Evolutionary conservation across 1,140 invertebrate genomes (phyloP), one percentile per base, ranked within the genome.

Genomic region (Contarinia nasturtii): DNA sequence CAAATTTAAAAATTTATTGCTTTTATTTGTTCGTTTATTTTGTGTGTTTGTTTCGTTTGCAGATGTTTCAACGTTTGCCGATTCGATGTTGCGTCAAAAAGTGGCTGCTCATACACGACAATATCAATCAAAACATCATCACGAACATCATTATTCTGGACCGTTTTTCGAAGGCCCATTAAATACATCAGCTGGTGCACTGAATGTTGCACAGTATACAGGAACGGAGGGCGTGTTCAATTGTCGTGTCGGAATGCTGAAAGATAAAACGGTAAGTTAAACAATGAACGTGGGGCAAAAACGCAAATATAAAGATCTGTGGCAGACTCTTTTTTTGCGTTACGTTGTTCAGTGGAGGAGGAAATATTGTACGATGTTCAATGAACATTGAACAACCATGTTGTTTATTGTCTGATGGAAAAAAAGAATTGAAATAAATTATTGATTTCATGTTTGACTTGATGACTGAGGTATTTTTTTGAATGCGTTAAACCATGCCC

Each of bases 191-290:
- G 48, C 55, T 38, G 52, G 61, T 10, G 56, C 56, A 12, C 65
- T 70, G 10, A 63, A 65, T 50, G 57, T 85, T 34, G 78, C 79
- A 0, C 79, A 79, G 2, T 79, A 85, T 55, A 74, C 82, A n/a
- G 83, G 81, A 3, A 76, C 78, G 4, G 82, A 80, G 41, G 80
- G 81, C 15, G 74, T 77, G 44, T 70, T 88, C 38, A 81, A 86
- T 56, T 88, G 85, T 63, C 71, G 78, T 53, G 82, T 87, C 51
- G 80, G 82, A 40, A 74, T 86, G 65, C 70, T 88, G 11, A 82
- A 83, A 55, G 82, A 86, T 57, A 87, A 87, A 73, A 86, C 82
- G 57, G 85, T 87, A 65, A 72, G 74, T 61, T 49, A 3, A 27
- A 27, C 27, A 10, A 27, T 27, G 10, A 3, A 27, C 27, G n/a